Evolutionary conservation across 2,113 vertebrate genomes (phyloP).

Genomic region (Hippoglossus stenolepis): DNA sequence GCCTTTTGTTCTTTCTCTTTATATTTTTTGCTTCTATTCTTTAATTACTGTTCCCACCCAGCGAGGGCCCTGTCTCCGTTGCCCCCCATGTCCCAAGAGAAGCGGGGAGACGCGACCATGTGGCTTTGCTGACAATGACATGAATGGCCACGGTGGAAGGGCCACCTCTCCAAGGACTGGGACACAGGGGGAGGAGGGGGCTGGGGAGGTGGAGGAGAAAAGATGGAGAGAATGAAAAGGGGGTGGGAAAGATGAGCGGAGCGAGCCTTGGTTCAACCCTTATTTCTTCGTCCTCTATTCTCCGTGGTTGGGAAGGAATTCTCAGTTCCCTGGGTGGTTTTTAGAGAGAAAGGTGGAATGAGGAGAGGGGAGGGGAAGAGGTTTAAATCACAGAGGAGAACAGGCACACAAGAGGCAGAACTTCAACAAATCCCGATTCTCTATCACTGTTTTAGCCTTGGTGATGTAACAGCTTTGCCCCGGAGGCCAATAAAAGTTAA

Average conservation of each 20-base stretch:
- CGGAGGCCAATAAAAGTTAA: constrained; percentile 68
- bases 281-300: constrained; percentile 67
- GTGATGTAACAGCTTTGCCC: constrained; percentile 63
- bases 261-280: constrained; percentile 68
- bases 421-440: constrained; percentile 64
- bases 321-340: constrained; percentile 78
- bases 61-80: constrained; percentile 67
- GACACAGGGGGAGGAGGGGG: constrained; percentile 37
- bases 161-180: constrained; percentile 78
- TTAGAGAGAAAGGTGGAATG: constrained; percentile 62
- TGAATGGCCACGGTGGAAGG: constrained; percentile 78
- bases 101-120: constrained; percentile 78
- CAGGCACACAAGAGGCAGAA: constrained; percentile 68
- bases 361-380: constrained; percentile 51
- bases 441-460: constrained; percentile 45
- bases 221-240: constrained; percentile 74
- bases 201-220: constrained; percentile 51
- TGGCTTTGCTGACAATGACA: constrained; percentile 80
- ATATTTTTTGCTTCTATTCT: constrained; percentile 78
- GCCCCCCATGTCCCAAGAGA: constrained; percentile 72
- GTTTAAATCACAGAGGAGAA: constrained; percentile 72
- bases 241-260: constrained; percentile 77
- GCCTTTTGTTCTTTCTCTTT: constrained; percentile 82
- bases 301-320: constrained; percentile 62
- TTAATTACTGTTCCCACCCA: constrained; percentile 84